A percentile compares a stretch with the other conserved stretches of the same genome.
Conservation (phyloP, 2,113 vertebrate genomes). For the Tragulus kanchil region DNA sequence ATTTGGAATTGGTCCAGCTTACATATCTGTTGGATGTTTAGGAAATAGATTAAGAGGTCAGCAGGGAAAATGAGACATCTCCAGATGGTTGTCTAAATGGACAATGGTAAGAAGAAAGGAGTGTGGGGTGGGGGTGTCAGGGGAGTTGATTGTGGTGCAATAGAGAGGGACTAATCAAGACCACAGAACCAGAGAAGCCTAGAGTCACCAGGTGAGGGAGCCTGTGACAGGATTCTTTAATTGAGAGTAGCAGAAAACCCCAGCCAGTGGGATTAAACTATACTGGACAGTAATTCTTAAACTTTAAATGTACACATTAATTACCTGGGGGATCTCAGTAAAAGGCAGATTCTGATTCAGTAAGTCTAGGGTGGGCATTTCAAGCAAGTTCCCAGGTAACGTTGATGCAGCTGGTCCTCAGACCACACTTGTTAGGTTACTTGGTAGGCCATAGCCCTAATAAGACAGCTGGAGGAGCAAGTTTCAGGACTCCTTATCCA, state of each 20-base stretch:
- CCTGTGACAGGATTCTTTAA: conserved; percentile 21
- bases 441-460: not conserved
- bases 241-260: not conserved
- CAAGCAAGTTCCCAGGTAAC: not conserved
- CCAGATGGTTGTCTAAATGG: conserved; percentile 72
- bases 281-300: not conserved
- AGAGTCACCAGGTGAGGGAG: conserved; percentile 61
- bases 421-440: not conserved
- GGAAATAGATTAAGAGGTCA: conserved; percentile 79
- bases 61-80: conserved; percentile 68
- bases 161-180: not conserved
- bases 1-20: conserved; percentile 80
- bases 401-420: not conserved
- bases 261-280: not conserved
- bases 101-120: conserved; percentile 59
- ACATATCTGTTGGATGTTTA: conserved; percentile 77
- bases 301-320: not conserved
- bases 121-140: not conserved
- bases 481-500: not conserved
- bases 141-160: not conserved
- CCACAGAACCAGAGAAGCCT: not conserved
- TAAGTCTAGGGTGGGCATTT: not conserved
- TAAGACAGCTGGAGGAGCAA: not conserved
- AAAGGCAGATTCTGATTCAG: not conserved
- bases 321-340: not conserved